Evolutionary conservation across 2,888 invertebrate genomes (phyloP).

Genomic region (Syrphus vitripennis): DNA sequence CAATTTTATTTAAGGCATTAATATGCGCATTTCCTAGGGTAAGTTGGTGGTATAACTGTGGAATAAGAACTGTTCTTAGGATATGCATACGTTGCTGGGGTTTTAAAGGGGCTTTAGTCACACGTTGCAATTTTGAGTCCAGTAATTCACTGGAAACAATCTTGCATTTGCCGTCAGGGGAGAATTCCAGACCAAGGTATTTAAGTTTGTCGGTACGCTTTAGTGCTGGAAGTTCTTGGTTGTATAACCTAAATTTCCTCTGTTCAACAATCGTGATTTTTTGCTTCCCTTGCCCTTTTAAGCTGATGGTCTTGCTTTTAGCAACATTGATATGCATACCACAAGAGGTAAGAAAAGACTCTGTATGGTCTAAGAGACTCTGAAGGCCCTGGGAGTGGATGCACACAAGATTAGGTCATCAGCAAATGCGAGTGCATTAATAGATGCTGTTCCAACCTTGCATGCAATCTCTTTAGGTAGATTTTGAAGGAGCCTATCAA

Average conservation of each 20-base stretch:
- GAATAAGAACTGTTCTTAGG: background rate
- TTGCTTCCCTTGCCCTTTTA: background rate
- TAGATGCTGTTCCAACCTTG: too few relatives aligned
- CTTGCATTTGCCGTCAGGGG: background rate
- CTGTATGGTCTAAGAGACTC: background rate
- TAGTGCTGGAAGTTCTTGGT: background rate
- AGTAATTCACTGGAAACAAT: background rate
- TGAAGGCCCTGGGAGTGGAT: background rate
- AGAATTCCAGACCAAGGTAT: background rate
- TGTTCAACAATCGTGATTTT: background rate
- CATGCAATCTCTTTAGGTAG: too few relatives aligned
- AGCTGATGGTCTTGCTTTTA: background rate
- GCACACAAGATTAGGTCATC: background rate
- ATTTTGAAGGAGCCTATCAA: too few relatives aligned
- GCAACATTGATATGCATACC: background rate
- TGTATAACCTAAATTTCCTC: background rate
- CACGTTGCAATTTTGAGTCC: background rate
- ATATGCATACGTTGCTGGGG: background rate
- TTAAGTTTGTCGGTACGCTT: background rate
- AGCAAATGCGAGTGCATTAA: background rate
- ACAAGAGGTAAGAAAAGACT: background rate
- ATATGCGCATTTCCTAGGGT: background rate
- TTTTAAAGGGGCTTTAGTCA: background rate
- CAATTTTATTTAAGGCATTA: background rate
- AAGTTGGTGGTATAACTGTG: background rate